Evolutionary conservation across 2,113 vertebrate genomes (phyloP).

Genomic region (Sceloporus undulatus): DNA sequence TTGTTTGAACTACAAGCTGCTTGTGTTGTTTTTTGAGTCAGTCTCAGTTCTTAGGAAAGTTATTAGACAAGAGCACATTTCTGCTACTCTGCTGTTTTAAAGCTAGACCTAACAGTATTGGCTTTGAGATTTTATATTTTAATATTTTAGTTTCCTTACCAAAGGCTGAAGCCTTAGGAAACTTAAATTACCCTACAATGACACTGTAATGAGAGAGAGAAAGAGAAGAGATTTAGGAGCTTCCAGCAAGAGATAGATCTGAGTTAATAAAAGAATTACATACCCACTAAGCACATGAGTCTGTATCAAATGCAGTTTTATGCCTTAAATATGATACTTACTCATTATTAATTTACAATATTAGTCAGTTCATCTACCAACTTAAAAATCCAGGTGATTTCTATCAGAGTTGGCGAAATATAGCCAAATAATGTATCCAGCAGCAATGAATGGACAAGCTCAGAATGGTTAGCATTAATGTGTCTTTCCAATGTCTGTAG

Average conservation of each 20-base stretch:
- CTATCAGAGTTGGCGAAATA: background rate
- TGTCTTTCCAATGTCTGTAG: background rate
- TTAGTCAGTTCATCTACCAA: too few relatives aligned
- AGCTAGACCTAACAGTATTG: too few relatives aligned
- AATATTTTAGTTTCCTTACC: too few relatives aligned
- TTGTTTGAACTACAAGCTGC: too few relatives aligned
- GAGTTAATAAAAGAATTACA: background rate
- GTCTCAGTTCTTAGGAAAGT: too few relatives aligned
- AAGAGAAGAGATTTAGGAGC: background rate
- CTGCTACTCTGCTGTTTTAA: too few relatives aligned
- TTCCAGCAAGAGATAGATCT: background rate
- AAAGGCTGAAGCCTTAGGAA: too few relatives aligned
- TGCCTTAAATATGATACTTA: background rate
- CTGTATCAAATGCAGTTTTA: background rate
- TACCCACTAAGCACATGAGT: background rate
- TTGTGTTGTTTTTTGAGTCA: too few relatives aligned
- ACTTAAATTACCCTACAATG: too few relatives aligned
- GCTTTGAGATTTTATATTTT: too few relatives aligned
- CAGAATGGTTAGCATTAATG: conserved; percentile 11
- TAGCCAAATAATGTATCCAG: conserved; percentile 2
- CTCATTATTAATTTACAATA: background rate
- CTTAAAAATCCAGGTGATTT: background rate
- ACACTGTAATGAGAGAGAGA: too few relatives aligned
- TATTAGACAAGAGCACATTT: too few relatives aligned
- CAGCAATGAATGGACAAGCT: background rate